A percentile compares a stretch with the other conserved stretches of the same genome.
Evolutionary conservation across 2,797 vertebrate genomes (phyloP).

Genomic region (Allobates femoralis): DNA sequence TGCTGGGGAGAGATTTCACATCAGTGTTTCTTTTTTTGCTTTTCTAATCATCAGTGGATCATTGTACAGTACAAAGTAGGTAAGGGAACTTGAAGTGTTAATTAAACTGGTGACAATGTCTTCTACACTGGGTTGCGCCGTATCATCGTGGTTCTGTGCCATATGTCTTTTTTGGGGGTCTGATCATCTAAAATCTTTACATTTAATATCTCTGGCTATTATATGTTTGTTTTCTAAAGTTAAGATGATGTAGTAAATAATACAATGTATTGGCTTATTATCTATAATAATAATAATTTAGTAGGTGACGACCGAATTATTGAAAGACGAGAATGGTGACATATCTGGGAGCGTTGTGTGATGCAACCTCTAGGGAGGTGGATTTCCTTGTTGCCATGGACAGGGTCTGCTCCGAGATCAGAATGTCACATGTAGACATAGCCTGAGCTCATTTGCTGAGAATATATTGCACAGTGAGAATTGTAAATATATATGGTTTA

Average conservation of each 20-base stretch:
- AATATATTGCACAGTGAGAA: constrained; percentile 39
- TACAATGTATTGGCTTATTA: not conserved
- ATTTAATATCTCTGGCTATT: not conserved
- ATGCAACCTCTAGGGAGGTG: constrained; percentile 37
- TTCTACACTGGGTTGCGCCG: not conserved
- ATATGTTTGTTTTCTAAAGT: constrained; percentile 24
- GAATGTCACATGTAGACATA: constrained; percentile 60
- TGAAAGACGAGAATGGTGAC: not conserved
- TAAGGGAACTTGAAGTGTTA: constrained; percentile 41
- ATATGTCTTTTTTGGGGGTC: not conserved
- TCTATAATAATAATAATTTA: not conserved
- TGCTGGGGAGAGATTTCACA: constrained; percentile 23
- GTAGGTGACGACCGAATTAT: not conserved
- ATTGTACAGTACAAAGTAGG: constrained; percentile 34
- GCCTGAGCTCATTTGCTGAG: constrained; percentile 51
- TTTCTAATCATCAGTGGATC: constrained; percentile 26
- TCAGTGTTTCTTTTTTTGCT: not conserved
- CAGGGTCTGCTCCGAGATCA: constrained; percentile 47
- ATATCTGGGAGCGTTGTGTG: constrained; percentile 29
- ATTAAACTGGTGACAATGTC: not conserved
- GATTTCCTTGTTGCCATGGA: constrained; percentile 59
- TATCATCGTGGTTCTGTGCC: not conserved
- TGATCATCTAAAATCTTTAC: not conserved
- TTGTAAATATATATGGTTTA: constrained; percentile 48
- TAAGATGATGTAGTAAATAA: not conserved